These are phyloP conservation scores for Pangasius macronema DNA, from an alignment of 2,797 vertebrate species.

Conservation along the genomic window DNA sequence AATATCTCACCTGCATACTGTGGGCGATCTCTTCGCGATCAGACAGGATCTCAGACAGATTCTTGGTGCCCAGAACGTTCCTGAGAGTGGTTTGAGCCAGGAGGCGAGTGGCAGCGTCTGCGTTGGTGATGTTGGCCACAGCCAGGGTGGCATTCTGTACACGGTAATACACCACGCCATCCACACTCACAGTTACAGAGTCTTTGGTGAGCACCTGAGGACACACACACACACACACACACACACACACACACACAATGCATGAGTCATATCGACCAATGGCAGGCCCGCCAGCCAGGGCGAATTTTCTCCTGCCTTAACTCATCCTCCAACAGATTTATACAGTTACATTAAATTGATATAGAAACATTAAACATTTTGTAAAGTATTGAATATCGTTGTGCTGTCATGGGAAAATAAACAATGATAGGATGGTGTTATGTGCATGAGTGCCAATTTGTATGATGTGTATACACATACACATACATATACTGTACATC, in stretches of 20 bases:
- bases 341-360: neutral
- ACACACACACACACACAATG: neutral
- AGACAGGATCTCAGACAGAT: constrained; percentile 92
- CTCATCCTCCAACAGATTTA: neutral
- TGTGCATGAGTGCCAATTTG: neutral
- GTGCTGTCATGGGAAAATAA: neutral
- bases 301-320: neutral
- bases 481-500: constrained; percentile 13
- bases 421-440: neutral
- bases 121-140: constrained; percentile 94
- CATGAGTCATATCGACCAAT: constrained; percentile 6
- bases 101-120: constrained; percentile 88
- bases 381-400: neutral
- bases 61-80: constrained; percentile 95
- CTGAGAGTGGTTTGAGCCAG: constrained; percentile 93
- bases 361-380: neutral
- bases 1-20: constrained; percentile 87
- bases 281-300: neutral
- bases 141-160: constrained; percentile 92
- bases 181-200: constrained; percentile 91
- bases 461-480: neutral
- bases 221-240: neutral
- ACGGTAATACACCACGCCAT: constrained; percentile 94
- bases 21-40: constrained; percentile 95
- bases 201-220: constrained; percentile 92